Evolutionary conservation across 2,797 vertebrate genomes (phyloP).

Genomic region (Carduelis carduelis): DNA sequence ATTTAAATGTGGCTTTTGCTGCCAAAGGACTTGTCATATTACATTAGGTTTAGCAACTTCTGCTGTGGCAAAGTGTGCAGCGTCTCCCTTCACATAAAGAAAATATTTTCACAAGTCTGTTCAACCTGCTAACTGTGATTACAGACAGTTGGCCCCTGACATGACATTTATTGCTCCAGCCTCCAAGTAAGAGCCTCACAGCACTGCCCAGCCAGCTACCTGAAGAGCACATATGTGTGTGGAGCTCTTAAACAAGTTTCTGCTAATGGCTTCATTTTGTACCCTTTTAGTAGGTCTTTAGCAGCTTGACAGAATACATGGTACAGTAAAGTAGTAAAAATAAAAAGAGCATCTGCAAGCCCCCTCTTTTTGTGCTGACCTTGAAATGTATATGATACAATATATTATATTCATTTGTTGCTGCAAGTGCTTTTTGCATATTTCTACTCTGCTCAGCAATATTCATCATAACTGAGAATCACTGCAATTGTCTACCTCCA

Average conservation of each 20-base stretch:
- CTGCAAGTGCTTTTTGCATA: neutral
- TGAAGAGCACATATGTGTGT: constrained; percentile 67
- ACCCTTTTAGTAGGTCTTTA: constrained; percentile 39
- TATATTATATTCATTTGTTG: neutral
- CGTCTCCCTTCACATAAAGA: constrained; percentile 70
- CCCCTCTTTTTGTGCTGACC: neutral
- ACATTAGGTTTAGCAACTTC: constrained; percentile 72
- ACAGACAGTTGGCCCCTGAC: constrained; percentile 70
- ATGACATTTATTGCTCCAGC: constrained; percentile 64
- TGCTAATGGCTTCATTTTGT: constrained; percentile 48
- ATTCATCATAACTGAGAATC: neutral
- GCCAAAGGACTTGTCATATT: constrained; percentile 71
- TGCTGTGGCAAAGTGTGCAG: constrained; percentile 69
- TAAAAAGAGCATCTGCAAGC: neutral
- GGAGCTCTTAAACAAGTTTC: constrained; percentile 45
- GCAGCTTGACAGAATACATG: neutral
- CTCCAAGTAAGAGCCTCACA: constrained; percentile 56
- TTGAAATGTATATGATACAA: neutral
- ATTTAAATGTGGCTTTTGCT: constrained; percentile 67
- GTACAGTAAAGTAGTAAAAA: neutral
- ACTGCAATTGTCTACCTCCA: neutral
- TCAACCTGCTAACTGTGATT: constrained; percentile 70
- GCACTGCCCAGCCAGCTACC: constrained; percentile 68
- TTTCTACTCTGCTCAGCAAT: neutral
- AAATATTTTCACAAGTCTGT: constrained; percentile 73